A percentile compares a stretch with the other conserved stretches of the same genome.
Conservation (phyloP, 2,888 invertebrate species). For the Lasius fuliginosus region DNA sequence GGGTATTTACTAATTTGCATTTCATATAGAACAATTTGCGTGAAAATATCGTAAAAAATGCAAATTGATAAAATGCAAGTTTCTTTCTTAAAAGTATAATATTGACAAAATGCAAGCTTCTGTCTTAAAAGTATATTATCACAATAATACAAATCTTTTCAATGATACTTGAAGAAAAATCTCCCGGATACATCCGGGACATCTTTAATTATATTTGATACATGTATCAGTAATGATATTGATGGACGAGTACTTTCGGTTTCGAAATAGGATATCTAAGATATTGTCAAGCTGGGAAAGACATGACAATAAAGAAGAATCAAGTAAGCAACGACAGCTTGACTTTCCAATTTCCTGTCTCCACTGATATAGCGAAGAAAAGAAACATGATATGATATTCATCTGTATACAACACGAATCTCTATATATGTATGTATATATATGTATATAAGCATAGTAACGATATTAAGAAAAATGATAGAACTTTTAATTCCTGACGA, state of each 20-base stretch:
- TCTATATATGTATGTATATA: not conserved
- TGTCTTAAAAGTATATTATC: no score
- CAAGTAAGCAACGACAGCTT: constrained; percentile 14
- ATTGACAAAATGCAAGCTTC: no score
- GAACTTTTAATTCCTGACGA: not conserved
- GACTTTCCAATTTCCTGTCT: constrained; percentile 50
- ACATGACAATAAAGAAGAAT: constrained; percentile 46
- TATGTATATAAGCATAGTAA: not conserved
- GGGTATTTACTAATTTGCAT: constrained; percentile 3
- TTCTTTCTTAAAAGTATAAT: not conserved
- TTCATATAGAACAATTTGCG: not conserved
- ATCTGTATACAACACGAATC: not conserved
- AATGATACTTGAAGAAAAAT: not conserved
- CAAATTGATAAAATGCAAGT: constrained; percentile 2
- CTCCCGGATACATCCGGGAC: not conserved
- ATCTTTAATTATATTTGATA: constrained; percentile 6
- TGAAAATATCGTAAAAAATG: constrained; percentile 20
- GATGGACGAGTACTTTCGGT: constrained; percentile 1
- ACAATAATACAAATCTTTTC: not conserved
- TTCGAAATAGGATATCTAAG: constrained; percentile 30
- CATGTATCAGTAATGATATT: not conserved
- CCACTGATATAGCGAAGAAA: not conserved
- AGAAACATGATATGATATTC: constrained; percentile 6
- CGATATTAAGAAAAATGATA: constrained; percentile 1
- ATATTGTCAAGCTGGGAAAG: constrained; percentile 22